Base-by-base conservation (phyloP, 2,888 invertebrate genomes). In the Pasiphila rectangulata region DNA sequence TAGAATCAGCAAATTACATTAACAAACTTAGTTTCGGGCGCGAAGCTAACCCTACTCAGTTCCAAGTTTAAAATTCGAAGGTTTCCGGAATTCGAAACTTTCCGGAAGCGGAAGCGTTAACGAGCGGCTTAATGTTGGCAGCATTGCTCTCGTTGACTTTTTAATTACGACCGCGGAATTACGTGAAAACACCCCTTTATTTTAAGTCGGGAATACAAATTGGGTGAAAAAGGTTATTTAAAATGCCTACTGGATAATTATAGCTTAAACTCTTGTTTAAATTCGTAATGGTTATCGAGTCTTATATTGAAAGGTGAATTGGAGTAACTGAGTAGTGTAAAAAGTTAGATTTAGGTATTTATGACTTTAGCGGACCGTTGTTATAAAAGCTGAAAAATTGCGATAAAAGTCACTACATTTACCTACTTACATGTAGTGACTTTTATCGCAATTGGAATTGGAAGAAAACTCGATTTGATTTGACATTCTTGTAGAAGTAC, bases 141-240 rank as follows among this genome's bases (percentile, higher is more conserved):
- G 64, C 77, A 74, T 71, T 75, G 74, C 52, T 49, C 57, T 54
- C 64, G 63, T 64, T 80, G 86, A 85, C 87, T 86, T 86, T 86
- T 86, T 86, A 86, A 86, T 86, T 86, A 83, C 77, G 57, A 61
- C 69, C 65, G 72, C 60, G 73, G 75, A 83, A 86, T 86, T 79
- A 81, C 77, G 85, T 86, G 86, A 76, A 73, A 86, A 86, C 72
- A 72, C 69, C 75, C 74, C 67, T 60, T 54, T 62, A 70, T 67
- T 69, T 68, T 59, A 57, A 54, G 63, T 62, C 56, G 57, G 56
- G 85, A 83, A 85, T 85, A 71, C 68, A 69, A 79, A 85, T 71
- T 69, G 64, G 60, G 61, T 61, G 66, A 57, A 59, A 59, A 56
- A 50, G 51, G 57, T 59, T 57, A 54, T 51, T 49, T 54, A 30